A percentile compares a stretch with the other conserved stretches of the same genome.
Evolutionary conservation across 2,888 invertebrate genomes (phyloP).

Genomic region (Caenorhabditis sp.): DNA sequence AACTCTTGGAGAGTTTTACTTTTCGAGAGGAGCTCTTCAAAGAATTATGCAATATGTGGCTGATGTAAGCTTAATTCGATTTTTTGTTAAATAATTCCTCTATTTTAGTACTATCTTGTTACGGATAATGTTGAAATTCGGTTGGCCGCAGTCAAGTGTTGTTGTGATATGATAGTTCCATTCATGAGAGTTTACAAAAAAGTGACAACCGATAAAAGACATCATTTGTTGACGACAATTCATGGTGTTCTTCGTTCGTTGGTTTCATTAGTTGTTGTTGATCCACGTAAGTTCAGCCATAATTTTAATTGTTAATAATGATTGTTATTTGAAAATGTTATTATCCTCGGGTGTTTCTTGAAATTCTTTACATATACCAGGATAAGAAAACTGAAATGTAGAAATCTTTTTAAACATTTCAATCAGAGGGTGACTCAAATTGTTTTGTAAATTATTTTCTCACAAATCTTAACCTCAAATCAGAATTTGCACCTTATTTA

Average conservation of each 20-base stretch:
- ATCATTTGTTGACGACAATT: conserved; percentile 81
- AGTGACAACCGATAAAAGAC: conserved; percentile 45
- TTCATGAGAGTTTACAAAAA: conserved; percentile 76
- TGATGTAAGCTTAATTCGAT: conserved; percentile 44
- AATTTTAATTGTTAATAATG: too few species aligned
- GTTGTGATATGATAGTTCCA: conserved; percentile 86
- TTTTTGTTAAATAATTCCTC: too few species aligned
- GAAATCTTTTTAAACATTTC: too few species aligned
- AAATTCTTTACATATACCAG: too few species aligned
- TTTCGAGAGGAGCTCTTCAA: conserved; percentile 63
- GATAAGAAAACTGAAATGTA: too few species aligned
- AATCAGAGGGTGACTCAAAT: too few species aligned
- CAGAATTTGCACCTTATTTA: too few species aligned
- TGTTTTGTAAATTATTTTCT: too few species aligned
- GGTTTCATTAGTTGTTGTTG: conserved; percentile 90
- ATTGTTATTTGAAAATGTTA: too few species aligned
- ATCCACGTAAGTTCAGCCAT: conserved; percentile 79
- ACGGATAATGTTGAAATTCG: conserved; percentile 90
- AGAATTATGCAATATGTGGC: conserved; percentile 69
- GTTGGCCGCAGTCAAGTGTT: conserved; percentile 91
- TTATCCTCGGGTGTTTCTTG: too few species aligned
- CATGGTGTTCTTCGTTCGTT: conserved; percentile 90
- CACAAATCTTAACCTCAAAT: too few species aligned
- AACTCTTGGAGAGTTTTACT: conserved; percentile 87
- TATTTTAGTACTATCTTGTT: conserved; percentile 75